Base-by-base conservation (phyloP, 2,797 vertebrate species). In the Syndactyla subalaris region DNA sequence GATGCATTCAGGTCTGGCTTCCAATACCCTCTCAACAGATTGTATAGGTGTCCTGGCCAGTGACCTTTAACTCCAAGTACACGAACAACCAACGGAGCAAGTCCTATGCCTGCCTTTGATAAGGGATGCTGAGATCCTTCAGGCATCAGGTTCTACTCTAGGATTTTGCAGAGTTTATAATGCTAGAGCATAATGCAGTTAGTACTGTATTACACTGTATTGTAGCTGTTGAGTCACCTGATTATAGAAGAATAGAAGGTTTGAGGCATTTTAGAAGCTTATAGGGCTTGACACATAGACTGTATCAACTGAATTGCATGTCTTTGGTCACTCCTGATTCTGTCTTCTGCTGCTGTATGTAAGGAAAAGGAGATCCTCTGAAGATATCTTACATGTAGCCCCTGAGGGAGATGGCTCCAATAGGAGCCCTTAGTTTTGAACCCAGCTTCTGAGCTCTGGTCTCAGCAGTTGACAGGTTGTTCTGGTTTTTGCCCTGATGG, bases 21-120 rank as follows among this genome's bases (percentile, higher is more conserved):
- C 36, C 62, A 1, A 19, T 16, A 29, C 8, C 10, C 6, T 51
- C 27, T 39, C 41, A 76, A 7, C 9, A 36, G 55, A 26, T 51
- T 49, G 13, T 54, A 7, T 2, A 4, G 9, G 5, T 88, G 14
- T 67, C 46, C 61, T 67, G 55, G n/a, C 30, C 4, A 4, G 5
- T 73, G 39, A 26, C 7, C 2, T 63, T 66, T 24, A 70, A n/a
- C 20, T 72, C 3, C 1, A 43, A 87, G 20, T 39, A 24, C 23
- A 27, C 0, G 2, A 52, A 22, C 6, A 79, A 19, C 27, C 18
- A 30, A 13, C 19, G 39, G 10, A 57, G 27, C 0, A 3, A 19
- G 26, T 15, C 14, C 36, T 36, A 1, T 12, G 6, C 54, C 49
- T 93, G 58, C 49, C 39, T 79, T 72, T 72, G 32, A 32, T 15